phyloP scores from a whole-genome alignment of 2,888 invertebrate species.

The Tetrapedia diversipes region DNA sequence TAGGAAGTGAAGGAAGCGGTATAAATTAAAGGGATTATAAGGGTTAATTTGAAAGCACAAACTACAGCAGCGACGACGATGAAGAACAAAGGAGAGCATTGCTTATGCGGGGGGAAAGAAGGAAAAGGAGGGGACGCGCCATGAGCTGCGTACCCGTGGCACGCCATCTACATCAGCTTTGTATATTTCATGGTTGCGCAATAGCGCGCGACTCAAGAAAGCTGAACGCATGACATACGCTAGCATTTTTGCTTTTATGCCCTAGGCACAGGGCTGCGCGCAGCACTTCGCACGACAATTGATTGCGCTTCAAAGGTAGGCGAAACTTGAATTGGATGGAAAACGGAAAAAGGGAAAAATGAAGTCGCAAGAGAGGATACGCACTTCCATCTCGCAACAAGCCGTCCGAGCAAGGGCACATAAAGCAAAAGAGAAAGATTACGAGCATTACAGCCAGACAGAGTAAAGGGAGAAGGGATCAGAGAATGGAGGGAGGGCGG shows the following conservation, averaged over 20 bases:
- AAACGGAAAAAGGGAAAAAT: conserved; percentile 13
- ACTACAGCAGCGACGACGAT: conserved; percentile 27
- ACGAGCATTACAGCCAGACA: conserved; percentile 7
- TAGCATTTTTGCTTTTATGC: conserved; percentile 52
- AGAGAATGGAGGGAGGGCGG: conserved; percentile 21
- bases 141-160: conserved; percentile 54
- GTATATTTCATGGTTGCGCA: conserved; percentile 65
- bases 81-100: conserved; percentile 62
- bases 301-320: conserved; percentile 60
- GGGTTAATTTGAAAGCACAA: conserved; percentile 26
- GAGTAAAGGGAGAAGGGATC: conserved; percentile 23
- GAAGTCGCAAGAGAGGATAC: conserved; percentile 56
- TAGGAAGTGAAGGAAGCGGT: not conserved
- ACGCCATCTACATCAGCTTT: conserved; percentile 67
- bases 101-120: conserved; percentile 37
- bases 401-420: conserved; percentile 42
- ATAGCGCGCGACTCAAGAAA: conserved; percentile 48
- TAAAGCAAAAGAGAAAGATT: conserved; percentile 43
- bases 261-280: conserved; percentile 50
- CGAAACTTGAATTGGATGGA: conserved; percentile 33
- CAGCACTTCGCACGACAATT: conserved; percentile 49
- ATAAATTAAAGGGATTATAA: conserved; percentile 31
- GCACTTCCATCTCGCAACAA: conserved; percentile 42
- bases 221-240: conserved; percentile 31
- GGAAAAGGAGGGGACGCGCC: conserved; percentile 52